A percentile compares a stretch with the other conserved stretches of the same genome.
phyloP scores from a whole-genome alignment of 2,888 invertebrate species.

The Baccha elongata region DNA sequence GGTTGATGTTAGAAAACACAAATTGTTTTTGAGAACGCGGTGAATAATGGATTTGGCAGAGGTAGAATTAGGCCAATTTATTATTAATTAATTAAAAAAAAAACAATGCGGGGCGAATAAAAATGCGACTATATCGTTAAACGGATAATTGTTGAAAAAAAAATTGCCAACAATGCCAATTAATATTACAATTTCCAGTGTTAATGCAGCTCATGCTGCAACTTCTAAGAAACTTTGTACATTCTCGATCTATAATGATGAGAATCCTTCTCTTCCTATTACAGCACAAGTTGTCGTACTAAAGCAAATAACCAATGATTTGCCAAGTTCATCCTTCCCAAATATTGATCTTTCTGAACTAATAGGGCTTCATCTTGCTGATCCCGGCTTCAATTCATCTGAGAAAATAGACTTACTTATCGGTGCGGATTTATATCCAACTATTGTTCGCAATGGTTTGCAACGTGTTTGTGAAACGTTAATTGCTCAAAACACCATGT shows the following conservation, averaged over 20 bases:
- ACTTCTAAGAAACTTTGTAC: not conserved
- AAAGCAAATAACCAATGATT: not conserved
- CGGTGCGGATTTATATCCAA: constrained; percentile 1
- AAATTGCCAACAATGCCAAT: no score
- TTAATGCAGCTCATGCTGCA: no score
- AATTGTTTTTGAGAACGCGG: no score
- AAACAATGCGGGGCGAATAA: no score
- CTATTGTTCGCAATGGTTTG: not conserved
- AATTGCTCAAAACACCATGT: not conserved
- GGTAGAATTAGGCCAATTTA: no score
- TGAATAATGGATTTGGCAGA: no score
- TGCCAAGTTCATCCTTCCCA: not conserved
- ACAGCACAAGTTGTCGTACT: not conserved
- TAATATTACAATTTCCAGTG: no score
- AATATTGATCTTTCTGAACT: not conserved
- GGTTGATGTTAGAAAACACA: no score
- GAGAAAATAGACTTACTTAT: not conserved
- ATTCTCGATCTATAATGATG: not conserved
- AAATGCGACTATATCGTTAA: no score
- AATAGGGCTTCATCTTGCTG: not conserved
- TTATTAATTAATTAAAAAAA: no score
- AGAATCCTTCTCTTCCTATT: not conserved
- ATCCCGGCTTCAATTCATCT: not conserved
- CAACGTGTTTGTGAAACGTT: not conserved
- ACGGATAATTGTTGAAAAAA: no score